Conservation (phyloP, 2,888 invertebrate genomes). For the Eilema caniola region DNA sequence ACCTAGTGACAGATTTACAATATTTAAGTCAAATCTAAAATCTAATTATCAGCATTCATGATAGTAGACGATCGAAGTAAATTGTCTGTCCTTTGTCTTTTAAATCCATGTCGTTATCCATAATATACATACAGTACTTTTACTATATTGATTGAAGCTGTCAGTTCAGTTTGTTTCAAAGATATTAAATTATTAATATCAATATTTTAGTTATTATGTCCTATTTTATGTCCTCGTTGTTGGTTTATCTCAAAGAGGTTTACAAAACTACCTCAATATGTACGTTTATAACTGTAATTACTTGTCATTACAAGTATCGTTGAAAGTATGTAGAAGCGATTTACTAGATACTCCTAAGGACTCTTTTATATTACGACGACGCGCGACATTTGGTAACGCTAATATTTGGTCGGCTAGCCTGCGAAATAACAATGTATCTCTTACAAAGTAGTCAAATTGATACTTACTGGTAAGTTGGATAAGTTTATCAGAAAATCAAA, state of each 20-base stretch:
- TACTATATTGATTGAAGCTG: neutral
- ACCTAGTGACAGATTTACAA: neutral
- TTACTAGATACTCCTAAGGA: neutral
- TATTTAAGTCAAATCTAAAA: neutral
- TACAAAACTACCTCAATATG: neutral
- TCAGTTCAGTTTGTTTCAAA: neutral
- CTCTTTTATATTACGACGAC: too few relatives aligned
- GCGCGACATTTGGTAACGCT: too few relatives aligned
- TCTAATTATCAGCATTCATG: neutral
- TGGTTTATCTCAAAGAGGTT: neutral
- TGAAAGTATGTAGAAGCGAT: neutral
- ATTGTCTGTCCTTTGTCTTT: neutral
- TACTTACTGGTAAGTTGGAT: too few relatives aligned
- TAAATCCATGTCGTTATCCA: neutral
- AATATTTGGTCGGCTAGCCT: too few relatives aligned
- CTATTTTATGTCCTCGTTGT: neutral
- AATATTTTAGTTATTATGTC: neutral
- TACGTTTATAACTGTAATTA: neutral
- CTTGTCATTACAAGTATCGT: neutral
- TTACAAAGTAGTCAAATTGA: neutral
- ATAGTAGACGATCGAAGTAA: neutral
- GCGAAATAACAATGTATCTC: too few relatives aligned
- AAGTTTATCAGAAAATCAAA: too few relatives aligned
- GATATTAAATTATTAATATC: neutral
- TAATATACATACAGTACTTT: neutral